Percentiles rank a stretch among this genome's conserved stretches.
phyloP scores from a whole-genome alignment of 2,888 invertebrate species.

The Athalia rosae region DNA sequence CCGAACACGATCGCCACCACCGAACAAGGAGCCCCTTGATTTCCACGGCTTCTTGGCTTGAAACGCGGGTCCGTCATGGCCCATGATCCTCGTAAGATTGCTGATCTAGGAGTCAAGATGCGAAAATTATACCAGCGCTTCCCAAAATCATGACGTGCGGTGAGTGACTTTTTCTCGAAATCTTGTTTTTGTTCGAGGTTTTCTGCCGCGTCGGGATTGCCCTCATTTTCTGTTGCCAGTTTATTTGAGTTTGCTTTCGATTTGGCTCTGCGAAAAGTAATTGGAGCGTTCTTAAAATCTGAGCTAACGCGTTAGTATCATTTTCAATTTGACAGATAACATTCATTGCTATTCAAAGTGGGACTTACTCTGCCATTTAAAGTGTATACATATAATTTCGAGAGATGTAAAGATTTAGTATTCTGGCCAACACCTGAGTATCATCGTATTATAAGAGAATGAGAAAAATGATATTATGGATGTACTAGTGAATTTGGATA shows the following conservation, averaged over 20 bases:
- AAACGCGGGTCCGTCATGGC: constrained; percentile 62
- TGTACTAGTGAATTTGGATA: no score
- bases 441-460: no score
- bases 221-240: constrained; percentile 1
- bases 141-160: constrained; percentile 19
- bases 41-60: constrained; percentile 62
- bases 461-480: no score
- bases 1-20: constrained; percentile 62
- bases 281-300: no score
- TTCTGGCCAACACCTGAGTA: no score
- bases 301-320: no score
- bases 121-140: constrained; percentile 60
- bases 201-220: background rate
- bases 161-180: background rate
- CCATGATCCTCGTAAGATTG: constrained; percentile 61
- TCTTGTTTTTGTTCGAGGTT: constrained; percentile 1
- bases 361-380: no score
- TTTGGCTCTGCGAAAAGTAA: background rate
- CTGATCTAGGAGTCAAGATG: constrained; percentile 53
- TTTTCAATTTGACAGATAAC: no score
- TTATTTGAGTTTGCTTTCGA: background rate
- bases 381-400: no score
- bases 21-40: constrained; percentile 61
- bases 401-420: no score
- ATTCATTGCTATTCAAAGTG: no score